These are phyloP conservation scores for Sinopyrophorus schimmeli DNA, from an alignment of 2,888 invertebrate genomes.

Conservation along the genomic window DNA sequence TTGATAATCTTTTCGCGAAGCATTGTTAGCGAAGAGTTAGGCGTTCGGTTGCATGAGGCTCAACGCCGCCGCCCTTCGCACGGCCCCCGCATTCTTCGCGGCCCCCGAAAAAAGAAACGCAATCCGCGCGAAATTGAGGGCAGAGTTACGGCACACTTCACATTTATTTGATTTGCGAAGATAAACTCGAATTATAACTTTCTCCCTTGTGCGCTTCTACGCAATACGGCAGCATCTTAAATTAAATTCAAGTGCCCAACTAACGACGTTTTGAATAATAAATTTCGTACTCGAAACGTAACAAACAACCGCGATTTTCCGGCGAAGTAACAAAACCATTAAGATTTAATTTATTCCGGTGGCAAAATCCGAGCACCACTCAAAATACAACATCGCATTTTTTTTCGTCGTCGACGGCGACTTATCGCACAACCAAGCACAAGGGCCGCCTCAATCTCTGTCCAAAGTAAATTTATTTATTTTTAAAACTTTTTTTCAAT, in stretches of 20 bases:
- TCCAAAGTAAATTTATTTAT: no score
- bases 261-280: constrained; percentile 13
- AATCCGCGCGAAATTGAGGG: no score
- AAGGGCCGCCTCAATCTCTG: no score
- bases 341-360: constrained; percentile 13
- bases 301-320: constrained; percentile 12
- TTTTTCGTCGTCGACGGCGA: no score
- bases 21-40: constrained; percentile 13
- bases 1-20: constrained; percentile 19
- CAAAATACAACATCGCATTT: constrained; percentile 5
- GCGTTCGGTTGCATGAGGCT: constrained; percentile 4
- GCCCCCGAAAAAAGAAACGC: no score
- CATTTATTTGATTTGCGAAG: no score
- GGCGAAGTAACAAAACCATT: constrained; percentile 9
- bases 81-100: no score
- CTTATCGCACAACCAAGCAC: no score
- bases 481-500: no score
- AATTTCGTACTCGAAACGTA: constrained; percentile 10
- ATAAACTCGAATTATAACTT: no score
- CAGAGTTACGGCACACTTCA: no score
- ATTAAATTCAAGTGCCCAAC: constrained; percentile 11
- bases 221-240: constrained; percentile 2
- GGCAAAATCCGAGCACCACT: neutral
- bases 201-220: constrained; percentile 1
- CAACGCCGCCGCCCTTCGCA: no score